Evolutionary conservation across 2,888 invertebrate species (phyloP).

Genomic region (Hylaea fasciaria): DNA sequence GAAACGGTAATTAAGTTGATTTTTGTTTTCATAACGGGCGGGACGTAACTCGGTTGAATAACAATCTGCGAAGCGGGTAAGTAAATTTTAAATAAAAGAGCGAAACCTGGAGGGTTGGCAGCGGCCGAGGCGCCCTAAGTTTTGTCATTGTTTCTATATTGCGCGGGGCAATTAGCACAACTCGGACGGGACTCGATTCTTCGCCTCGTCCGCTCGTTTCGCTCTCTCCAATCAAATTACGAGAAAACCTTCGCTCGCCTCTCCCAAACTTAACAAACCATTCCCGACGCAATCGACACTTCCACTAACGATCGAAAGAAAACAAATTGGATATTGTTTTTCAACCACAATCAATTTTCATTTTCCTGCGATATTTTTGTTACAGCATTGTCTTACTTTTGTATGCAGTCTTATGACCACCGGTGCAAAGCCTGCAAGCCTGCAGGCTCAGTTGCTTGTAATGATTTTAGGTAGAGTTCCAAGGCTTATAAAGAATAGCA

Average conservation of each 20-base stretch:
- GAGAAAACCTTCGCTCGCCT: conserved; percentile 60
- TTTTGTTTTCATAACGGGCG: conserved; percentile 69
- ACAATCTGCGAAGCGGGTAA: conserved; percentile 79
- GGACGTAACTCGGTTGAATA: conserved; percentile 69
- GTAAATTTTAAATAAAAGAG: conserved; percentile 83
- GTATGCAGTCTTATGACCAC: conserved; percentile 1
- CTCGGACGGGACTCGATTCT: conserved; percentile 67
- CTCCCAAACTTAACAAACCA: conserved; percentile 66
- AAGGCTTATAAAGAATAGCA: neutral
- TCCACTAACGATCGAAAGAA: conserved; percentile 64
- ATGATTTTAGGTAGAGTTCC: neutral
- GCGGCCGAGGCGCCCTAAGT: conserved; percentile 71
- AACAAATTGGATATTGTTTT: conserved; percentile 42
- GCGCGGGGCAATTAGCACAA: conserved; percentile 81
- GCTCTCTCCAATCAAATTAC: conserved; percentile 77
- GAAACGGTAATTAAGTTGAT: conserved; percentile 73
- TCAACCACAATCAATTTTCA: conserved; percentile 25
- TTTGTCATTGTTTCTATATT: conserved; percentile 84
- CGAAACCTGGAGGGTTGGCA: conserved; percentile 67
- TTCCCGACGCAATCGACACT: conserved; percentile 71
- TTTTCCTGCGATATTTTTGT: conserved; percentile 15
- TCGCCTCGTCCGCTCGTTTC: conserved; percentile 55
- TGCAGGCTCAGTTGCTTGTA: too few species aligned
- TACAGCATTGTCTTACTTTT: conserved; percentile 6
- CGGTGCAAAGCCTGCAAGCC: neutral